Base-by-base conservation (phyloP, 2,113 vertebrate species). In the Xenopus borealis region DNA sequence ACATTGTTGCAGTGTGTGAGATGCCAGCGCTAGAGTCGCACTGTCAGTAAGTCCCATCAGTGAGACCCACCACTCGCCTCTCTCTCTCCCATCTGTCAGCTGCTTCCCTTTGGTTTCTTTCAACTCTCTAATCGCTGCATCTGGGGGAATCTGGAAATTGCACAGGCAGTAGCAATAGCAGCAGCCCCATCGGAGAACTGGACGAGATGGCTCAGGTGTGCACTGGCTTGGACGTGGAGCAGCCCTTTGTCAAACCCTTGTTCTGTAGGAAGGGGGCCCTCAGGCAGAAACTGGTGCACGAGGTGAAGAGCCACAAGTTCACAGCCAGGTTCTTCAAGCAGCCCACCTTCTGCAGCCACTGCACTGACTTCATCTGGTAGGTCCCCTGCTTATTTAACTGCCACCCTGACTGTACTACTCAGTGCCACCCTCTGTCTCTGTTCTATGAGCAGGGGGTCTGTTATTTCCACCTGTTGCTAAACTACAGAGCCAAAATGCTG, bases 291-390 rank as follows among this genome's bases (percentile, higher is more conserved):
- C 90, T 94, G 83, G 91, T 98, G 20, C 92, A 97, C 0, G 96
- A 98, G 82, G 96, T 98, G 86, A 98, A 98, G 89, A 92, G 94
- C 80, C 96, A 98, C 83, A 94, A 95, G 85, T 94, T 98, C 90
- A 97, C 91, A 0, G 96, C 96, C 9, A 94, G 96, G 18, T 98
- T 98, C 93, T 98, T 98, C 93, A 98, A 98, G 85, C 95, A 98
- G 87, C 96, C 96, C 62, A 98, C 96, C 79, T 98, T 98, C 90
- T 98, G 96, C 89, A 98, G 96, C 88, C 96, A 98, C 91, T 98
- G 96, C 88, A 98, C 96, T 0, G 96, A 98, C 91, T 98, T 98
- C 84, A 98, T 98, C 85, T 98, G 95, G 95, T 97, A 92, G 91
- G 85, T 63, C 23, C 19, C 0, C 12, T 45, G 3, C 27, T 61